Conservation (phyloP, 2,113 vertebrate genomes). For the Rynchops niger region DNA sequence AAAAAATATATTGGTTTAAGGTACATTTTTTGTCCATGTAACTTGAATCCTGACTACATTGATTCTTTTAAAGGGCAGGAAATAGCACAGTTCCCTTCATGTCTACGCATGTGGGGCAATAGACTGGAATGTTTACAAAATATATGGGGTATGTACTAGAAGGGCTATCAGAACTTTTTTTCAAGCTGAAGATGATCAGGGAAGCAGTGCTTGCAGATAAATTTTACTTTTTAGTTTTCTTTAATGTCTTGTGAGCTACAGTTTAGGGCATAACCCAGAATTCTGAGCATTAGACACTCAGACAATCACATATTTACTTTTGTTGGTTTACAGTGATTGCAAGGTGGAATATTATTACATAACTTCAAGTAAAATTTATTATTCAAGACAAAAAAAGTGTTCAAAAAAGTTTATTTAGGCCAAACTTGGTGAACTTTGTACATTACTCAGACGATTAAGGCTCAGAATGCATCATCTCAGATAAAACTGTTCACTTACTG, state of each 20-base stretch:
- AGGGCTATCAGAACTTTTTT: background rate
- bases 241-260: background rate
- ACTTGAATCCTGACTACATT: background rate
- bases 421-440: background rate
- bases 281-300: background rate
- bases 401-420: background rate
- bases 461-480: background rate
- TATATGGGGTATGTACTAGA: background rate
- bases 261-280: background rate
- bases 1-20: background rate
- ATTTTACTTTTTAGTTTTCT: background rate
- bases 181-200: background rate
- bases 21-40: background rate
- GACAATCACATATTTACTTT: background rate
- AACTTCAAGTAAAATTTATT: background rate
- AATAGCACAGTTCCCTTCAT: background rate
- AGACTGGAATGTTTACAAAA: background rate
- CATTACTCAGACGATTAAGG: background rate
- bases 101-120: background rate
- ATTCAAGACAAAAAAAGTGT: background rate
- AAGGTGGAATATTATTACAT: background rate
- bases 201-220: background rate
- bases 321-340: background rate
- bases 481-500: background rate
- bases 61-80: background rate